These are phyloP conservation scores for Eucidaris tribuloides DNA, from an alignment of 35 echinoderm and acorn worm species.

Conservation along the genomic window DNA sequence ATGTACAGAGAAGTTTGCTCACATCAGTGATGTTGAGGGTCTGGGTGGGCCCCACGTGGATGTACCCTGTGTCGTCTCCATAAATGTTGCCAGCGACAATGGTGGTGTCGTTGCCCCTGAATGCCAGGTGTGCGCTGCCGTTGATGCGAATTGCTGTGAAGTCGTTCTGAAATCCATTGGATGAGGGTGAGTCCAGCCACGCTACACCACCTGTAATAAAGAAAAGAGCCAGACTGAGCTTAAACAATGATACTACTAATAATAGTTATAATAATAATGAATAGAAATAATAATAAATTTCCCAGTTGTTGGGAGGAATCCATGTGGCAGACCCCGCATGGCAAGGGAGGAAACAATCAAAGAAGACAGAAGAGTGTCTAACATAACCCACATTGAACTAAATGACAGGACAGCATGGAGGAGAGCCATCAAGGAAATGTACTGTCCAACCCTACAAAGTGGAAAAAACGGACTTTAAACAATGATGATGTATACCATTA, in stretches of 20 bases:
- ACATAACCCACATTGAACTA: no score
- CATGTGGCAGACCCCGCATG: no score
- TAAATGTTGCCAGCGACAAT: conserved; percentile 35
- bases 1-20: not conserved
- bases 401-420: no score
- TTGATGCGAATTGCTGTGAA: conserved; percentile 83
- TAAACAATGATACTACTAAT: not conserved
- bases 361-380: no score
- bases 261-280: not conserved
- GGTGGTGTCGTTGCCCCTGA: conserved; percentile 46
- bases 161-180: conserved; percentile 42
- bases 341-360: no score
- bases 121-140: conserved; percentile 56
- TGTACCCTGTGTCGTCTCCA: conserved; percentile 84
- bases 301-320: no score
- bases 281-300: no score
- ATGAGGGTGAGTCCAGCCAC: conserved; percentile 48
- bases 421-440: no score
- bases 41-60: conserved; percentile 69
- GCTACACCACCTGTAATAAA: conserved; percentile 53
- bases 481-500: no score
- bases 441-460: no score
- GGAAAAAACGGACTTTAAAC: no score
- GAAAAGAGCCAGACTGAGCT: not conserved
- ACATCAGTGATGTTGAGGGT: conserved; percentile 66